Base-by-base conservation (phyloP, 2,797 vertebrate species). In the Malacoctenus gilli region DNA sequence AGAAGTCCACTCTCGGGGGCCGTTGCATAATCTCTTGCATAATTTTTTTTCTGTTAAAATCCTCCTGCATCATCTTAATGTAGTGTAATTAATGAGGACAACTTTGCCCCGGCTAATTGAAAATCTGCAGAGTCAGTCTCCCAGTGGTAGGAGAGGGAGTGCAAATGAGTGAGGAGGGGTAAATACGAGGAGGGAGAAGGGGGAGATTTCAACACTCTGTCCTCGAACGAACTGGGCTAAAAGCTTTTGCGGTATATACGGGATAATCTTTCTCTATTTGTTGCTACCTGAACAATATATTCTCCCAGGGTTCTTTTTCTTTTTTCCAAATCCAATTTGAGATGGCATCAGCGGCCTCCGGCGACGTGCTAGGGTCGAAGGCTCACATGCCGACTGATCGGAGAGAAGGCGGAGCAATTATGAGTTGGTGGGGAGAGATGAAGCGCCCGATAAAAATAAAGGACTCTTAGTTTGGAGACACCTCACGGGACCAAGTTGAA, bases 91-190 rank as follows among this genome's bases (percentile, higher is more conserved):
- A 86, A 84, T 63, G 41, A 76, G 56, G 76, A 68, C 64, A 77
- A 59, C 77, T 77, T 83, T 73, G 68, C 60, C 59, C 59, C 3
- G 32, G 73, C 60, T 83, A 75, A 84, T 70, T 79, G 72, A 76
- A 83, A 84, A 80, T 79, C 46, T 82, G 77, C 79, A 64, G 66
- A 79, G 77, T 79, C 79, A 79, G 53, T 63, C 51, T 71, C 71
- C 59, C 75, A 23, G 4, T 49, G 76, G 61, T 71, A 56, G 40
- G 4, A 25, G 3, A 28, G 46, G 9, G 14, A 13, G 25, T 3
- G n/a, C 4, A 28, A 38, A 48, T 1, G 52, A 19, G 20, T 5
- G 18, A 14, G 35, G 1, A 32, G 48, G 18, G 18, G 32, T 46
- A 16, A 16, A 15, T 14, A 20, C 22, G 14, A 10, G 8, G 41